These are phyloP conservation scores for Ophion ellenae DNA, from an alignment of 2,888 invertebrate genomes.

Conservation along the genomic window DNA sequence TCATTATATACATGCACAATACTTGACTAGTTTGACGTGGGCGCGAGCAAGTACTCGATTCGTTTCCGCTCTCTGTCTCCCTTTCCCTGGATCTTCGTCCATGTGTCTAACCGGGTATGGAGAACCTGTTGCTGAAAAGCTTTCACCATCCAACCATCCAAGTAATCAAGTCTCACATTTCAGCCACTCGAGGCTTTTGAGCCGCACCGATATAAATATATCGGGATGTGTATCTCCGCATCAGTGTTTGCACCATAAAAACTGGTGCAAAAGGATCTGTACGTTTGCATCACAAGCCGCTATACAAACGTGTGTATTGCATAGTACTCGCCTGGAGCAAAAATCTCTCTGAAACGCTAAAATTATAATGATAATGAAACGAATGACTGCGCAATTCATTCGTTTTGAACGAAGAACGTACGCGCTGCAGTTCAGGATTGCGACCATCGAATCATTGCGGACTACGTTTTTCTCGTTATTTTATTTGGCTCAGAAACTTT, in stretches of 20 bases:
- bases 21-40: constrained; percentile 47
- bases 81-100: constrained; percentile 19
- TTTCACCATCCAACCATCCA: constrained; percentile 59
- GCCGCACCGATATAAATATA: constrained; percentile 17
- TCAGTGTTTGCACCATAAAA: background rate
- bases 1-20: constrained; percentile 23
- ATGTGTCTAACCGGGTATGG: constrained; percentile 39
- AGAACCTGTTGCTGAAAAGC: constrained; percentile 61
- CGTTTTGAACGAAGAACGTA: too few species aligned
- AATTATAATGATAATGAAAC: background rate
- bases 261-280: background rate
- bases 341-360: too few species aligned
- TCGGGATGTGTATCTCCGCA: too few species aligned
- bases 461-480: too few species aligned
- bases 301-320: background rate
- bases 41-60: constrained; percentile 50
- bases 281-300: background rate
- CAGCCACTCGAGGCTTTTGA: constrained; percentile 57
- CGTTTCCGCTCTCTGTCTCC: constrained; percentile 28
- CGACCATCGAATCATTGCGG: too few species aligned
- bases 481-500: too few species aligned
- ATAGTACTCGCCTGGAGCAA: background rate
- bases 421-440: too few species aligned
- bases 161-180: constrained; percentile 60
- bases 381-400: background rate